phyloP scores from a whole-genome alignment of 2,797 vertebrate species.

The Scolopax bukidnonensis region DNA sequence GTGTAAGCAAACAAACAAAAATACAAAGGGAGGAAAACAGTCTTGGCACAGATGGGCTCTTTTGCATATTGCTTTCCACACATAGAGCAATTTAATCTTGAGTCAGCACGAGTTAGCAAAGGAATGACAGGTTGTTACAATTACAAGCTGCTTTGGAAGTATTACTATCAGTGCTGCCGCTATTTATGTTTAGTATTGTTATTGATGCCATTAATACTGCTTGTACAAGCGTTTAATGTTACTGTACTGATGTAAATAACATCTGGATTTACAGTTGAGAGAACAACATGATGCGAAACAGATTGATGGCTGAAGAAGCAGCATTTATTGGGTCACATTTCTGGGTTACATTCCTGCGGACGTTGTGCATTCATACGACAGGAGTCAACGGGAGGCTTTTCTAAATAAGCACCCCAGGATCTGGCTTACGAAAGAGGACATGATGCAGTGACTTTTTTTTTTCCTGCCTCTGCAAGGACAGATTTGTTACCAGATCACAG shows the following conservation, averaged over 20 bases:
- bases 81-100: constrained; percentile 69
- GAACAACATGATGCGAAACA: constrained; percentile 43
- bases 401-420: constrained; percentile 39
- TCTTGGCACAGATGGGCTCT: constrained; percentile 66
- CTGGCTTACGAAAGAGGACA: background rate
- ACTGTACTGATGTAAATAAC: constrained; percentile 62
- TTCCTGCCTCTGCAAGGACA: background rate
- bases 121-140: constrained; percentile 71
- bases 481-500: constrained; percentile 22
- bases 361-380: background rate
- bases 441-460: background rate
- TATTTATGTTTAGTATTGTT: constrained; percentile 70
- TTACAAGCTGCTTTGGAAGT: constrained; percentile 70
- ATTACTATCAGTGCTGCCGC: constrained; percentile 53
- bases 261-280: constrained; percentile 67
- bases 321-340: constrained; percentile 42
- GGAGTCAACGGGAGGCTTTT: background rate
- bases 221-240: constrained; percentile 69
- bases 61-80: constrained; percentile 61
- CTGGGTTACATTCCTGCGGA: background rate
- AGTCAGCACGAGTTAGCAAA: constrained; percentile 70
- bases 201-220: constrained; percentile 62
- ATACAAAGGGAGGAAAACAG: constrained; percentile 60
- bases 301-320: constrained; percentile 37
- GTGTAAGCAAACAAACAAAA: constrained; percentile 69